phyloP scores from a whole-genome alignment of 2,888 invertebrate genomes.

The Crematogaster levior region DNA sequence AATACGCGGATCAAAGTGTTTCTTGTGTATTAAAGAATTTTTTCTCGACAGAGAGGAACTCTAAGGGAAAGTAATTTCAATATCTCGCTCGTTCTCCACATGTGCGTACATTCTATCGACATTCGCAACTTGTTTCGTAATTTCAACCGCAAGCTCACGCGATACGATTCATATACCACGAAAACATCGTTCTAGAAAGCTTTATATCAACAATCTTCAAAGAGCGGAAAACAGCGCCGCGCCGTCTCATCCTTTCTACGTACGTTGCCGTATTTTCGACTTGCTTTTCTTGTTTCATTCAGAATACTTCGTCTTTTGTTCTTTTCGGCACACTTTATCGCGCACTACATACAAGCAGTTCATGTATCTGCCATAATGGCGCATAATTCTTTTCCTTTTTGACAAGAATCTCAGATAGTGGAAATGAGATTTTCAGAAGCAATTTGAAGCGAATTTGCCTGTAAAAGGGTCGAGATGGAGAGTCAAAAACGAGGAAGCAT shows the following conservation, averaged over 20 bases:
- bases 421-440: constrained; percentile 75
- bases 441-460: constrained; percentile 75
- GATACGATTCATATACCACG: constrained; percentile 35
- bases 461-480: constrained; percentile 65
- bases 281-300: constrained; percentile 25
- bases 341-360: constrained; percentile 14
- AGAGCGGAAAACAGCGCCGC: constrained; percentile 46
- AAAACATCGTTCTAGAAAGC: constrained; percentile 33
- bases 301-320: background rate
- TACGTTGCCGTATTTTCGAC: constrained; percentile 24
- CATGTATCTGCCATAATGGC: constrained; percentile 28
- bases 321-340: constrained; percentile 33
- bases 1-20: background rate
- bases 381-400: constrained; percentile 50
- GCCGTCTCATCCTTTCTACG: constrained; percentile 3
- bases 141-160: constrained; percentile 33
- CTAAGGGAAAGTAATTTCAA: constrained; percentile 43
- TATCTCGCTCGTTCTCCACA: constrained; percentile 14
- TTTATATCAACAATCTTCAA: constrained; percentile 51
- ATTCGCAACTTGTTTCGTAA: constrained; percentile 23
- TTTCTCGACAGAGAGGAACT: constrained; percentile 1
- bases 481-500: constrained; percentile 52
- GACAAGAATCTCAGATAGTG: constrained; percentile 47
- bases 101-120: constrained; percentile 6
- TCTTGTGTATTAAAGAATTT: background rate